Evolutionary conservation across 2,888 invertebrate species (phyloP).

Genomic region (Bombyx huttoni): DNA sequence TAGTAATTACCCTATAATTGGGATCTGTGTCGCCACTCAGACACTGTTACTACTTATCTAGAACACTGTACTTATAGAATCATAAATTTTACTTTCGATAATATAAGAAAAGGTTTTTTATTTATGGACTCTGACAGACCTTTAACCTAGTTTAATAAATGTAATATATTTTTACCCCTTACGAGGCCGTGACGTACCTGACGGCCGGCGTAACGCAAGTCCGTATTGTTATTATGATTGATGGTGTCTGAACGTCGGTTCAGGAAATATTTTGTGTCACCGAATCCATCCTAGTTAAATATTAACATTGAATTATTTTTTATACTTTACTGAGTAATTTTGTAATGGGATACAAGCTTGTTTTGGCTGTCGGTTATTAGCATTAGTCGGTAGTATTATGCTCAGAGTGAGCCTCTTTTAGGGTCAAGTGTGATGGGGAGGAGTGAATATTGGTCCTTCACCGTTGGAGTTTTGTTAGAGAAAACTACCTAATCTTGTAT

Average conservation of each 20-base stretch:
- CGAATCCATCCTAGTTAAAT: not conserved
- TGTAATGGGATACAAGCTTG: no score
- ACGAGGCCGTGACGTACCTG: not conserved
- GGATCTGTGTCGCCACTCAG: not conserved
- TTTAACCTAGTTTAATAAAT: not conserved
- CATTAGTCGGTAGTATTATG: no score
- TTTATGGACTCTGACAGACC: not conserved
- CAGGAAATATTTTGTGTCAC: not conserved
- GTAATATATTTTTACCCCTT: not conserved
- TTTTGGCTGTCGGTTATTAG: no score
- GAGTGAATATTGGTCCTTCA: no score
- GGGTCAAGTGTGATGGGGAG: no score
- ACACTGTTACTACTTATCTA: not conserved
- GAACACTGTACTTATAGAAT: not conserved
- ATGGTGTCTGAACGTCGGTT: not conserved
- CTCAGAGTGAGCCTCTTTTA: no score
- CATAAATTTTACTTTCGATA: not conserved
- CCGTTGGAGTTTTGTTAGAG: no score
- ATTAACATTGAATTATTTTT: not conserved
- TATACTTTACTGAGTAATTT: not conserved
- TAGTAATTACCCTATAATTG: no score
- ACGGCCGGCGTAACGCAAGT: not conserved
- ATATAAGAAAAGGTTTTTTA: not conserved
- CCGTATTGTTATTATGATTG: not conserved
- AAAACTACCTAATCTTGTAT: no score